Evolutionary conservation across 2,888 invertebrate species (phyloP).

Genomic region (Ethmia dodecea): DNA sequence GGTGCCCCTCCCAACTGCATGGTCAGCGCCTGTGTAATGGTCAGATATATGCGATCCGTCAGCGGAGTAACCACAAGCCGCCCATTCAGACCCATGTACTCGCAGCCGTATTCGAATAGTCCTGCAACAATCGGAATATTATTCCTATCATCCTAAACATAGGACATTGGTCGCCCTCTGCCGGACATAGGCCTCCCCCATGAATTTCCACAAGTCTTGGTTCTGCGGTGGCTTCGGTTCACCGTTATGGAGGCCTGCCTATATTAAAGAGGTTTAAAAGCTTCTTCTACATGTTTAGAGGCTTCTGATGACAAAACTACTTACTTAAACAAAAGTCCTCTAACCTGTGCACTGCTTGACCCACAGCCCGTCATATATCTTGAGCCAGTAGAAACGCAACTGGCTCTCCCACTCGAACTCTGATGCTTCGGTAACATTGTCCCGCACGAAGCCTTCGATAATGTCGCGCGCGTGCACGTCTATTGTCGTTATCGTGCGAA

Average conservation of each 20-base stretch:
- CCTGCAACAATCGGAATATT: constrained; percentile 66
- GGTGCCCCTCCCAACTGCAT: constrained; percentile 96
- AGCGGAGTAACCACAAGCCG: constrained; percentile 94
- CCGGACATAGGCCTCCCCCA: no score
- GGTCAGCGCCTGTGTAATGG: constrained; percentile 93
- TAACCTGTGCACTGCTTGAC: constrained; percentile 88
- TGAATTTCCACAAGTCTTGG: no score
- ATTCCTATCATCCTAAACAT: neutral
- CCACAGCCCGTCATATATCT: constrained; percentile 86
- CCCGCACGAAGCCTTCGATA: constrained; percentile 87
- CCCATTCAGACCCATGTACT: constrained; percentile 96
- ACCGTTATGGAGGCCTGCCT: no score
- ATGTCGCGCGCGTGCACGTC: constrained; percentile 96
- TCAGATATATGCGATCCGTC: constrained; percentile 94
- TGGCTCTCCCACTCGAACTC: constrained; percentile 98
- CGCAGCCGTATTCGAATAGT: constrained; percentile 94
- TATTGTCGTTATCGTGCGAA: constrained; percentile 92
- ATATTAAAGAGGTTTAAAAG: no score
- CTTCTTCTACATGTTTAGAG: no score
- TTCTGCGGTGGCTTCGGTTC: no score
- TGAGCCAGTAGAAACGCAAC: constrained; percentile 93
- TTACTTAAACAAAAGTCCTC: no score
- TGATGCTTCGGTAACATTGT: constrained; percentile 88
- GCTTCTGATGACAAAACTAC: no score
- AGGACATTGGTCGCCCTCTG: no score